Percentiles rank a stretch among this genome's conserved stretches.
phyloP scores from a whole-genome alignment of 2,797 vertebrate genomes.

The Yasuhikotakia modesta region DNA sequence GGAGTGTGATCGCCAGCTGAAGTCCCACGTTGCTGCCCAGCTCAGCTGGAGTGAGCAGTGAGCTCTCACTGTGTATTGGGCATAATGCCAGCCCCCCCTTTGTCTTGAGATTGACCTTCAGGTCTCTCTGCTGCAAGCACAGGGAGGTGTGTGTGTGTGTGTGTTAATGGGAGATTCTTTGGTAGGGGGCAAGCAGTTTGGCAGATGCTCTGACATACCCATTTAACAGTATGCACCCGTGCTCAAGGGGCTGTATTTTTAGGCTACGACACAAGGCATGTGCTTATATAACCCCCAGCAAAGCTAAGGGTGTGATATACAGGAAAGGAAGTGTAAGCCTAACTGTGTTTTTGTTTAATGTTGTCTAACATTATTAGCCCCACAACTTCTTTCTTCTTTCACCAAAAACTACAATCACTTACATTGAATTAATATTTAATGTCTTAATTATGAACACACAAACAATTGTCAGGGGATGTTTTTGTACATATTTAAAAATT shows the following conservation, averaged over 20 bases:
- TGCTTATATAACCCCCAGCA: slow-evolving; percentile 42
- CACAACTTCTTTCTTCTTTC: not conserved
- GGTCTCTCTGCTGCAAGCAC: slow-evolving; percentile 46
- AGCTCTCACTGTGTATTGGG: slow-evolving; percentile 42
- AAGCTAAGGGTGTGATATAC: slow-evolving; percentile 50
- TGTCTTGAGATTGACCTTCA: slow-evolving; percentile 62
- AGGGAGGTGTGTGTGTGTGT: slow-evolving; percentile 20
- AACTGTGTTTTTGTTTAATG: slow-evolving; percentile 29
- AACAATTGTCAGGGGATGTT: slow-evolving; percentile 68
- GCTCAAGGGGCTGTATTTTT: not conserved
- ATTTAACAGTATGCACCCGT: slow-evolving; percentile 35
- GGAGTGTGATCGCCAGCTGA: slow-evolving; percentile 61
- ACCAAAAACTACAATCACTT: not conserved
- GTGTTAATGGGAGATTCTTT: slow-evolving; percentile 24
- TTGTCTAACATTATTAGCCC: slow-evolving; percentile 41
- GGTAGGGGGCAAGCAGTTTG: slow-evolving; percentile 36
- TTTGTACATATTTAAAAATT: slow-evolving; percentile 21
- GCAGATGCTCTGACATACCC: slow-evolving; percentile 34
- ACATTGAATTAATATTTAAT: not conserved
- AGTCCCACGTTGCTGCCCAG: slow-evolving; percentile 58
- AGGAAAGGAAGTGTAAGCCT: slow-evolving; percentile 41
- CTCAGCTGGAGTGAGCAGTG: slow-evolving; percentile 56
- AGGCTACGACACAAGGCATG: slow-evolving; percentile 38
- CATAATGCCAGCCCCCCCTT: slow-evolving; percentile 50
- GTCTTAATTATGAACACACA: slow-evolving; percentile 72